Evolutionary conservation across 2,113 vertebrate genomes (phyloP).

Genomic region (Malaclemys terrapin): DNA sequence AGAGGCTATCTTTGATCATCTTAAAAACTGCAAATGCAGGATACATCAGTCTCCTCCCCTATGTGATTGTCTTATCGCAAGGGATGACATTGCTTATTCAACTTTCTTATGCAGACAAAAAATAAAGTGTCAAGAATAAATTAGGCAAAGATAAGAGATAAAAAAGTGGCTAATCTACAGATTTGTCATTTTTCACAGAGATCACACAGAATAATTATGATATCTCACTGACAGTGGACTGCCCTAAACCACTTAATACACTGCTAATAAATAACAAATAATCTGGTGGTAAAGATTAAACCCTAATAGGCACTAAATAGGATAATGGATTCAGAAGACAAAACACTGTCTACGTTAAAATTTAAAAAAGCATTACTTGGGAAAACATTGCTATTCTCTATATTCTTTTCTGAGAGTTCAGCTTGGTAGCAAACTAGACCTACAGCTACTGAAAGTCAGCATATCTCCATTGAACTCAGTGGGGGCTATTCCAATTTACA

Average conservation of each 20-base stretch:
- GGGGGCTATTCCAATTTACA: background rate
- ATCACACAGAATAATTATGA: conserved; percentile 9
- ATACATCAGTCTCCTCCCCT: background rate
- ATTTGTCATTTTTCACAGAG: conserved; percentile 1
- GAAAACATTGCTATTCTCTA: background rate
- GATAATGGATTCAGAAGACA: conserved; percentile 76
- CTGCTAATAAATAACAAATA: conserved; percentile 76
- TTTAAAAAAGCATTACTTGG: conserved; percentile 34
- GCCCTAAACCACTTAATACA: conserved; percentile 74
- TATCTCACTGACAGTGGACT: conserved; percentile 4
- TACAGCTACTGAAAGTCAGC: background rate
- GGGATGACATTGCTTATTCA: background rate
- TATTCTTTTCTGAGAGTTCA: background rate
- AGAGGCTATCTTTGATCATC: background rate
- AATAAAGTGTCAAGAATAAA: background rate
- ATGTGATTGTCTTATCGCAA: background rate
- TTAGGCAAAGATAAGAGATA: background rate
- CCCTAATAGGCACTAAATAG: conserved; percentile 64
- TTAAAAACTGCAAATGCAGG: background rate
- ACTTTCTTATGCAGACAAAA: background rate
- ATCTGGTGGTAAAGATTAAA: conserved; percentile 78
- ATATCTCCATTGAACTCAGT: background rate
- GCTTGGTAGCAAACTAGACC: background rate
- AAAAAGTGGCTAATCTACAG: background rate
- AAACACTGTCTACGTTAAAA: conserved; percentile 74